Percentiles rank a stretch among this genome's conserved stretches.
Evolutionary conservation across 2,113 vertebrate species (phyloP).

Genomic region (Pelobates fuscus): DNA sequence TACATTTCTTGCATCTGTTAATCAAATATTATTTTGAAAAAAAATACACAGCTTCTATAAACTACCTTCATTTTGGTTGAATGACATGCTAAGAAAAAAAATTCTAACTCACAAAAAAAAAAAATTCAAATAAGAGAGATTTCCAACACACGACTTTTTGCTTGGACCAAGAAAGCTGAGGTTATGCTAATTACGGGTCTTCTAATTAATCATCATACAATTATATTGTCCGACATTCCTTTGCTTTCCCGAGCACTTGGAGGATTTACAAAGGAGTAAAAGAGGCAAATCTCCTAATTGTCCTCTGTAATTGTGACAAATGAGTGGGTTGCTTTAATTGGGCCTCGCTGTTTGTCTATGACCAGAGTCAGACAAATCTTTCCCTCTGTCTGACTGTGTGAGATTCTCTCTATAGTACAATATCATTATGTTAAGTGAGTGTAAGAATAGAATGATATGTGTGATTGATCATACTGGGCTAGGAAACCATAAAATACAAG

Average conservation of each 20-base stretch:
- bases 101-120: neutral
- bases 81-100: no score
- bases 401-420: neutral
- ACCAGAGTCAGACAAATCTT: slow-evolving; percentile 20
- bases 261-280: slow-evolving; percentile 45
- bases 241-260: slow-evolving; percentile 29
- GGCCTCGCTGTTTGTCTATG: neutral
- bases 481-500: no score
- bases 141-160: neutral
- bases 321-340: slow-evolving; percentile 43
- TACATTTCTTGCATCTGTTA: no score
- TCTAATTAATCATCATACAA: slow-evolving; percentile 45
- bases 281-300: slow-evolving; percentile 32
- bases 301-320: slow-evolving; percentile 48
- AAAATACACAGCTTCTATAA: no score
- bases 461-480: neutral
- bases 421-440: slow-evolving; percentile 15
- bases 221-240: slow-evolving; percentile 45
- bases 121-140: neutral
- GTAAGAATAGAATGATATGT: neutral
- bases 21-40: no score
- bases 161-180: neutral
- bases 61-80: no score
- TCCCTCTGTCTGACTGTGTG: slow-evolving; percentile 8
- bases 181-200: slow-evolving; percentile 34